Evolutionary conservation across 92 coral and sea anemone genomes (phyloP).

Genomic region (Palythoa heliodiscus): DNA sequence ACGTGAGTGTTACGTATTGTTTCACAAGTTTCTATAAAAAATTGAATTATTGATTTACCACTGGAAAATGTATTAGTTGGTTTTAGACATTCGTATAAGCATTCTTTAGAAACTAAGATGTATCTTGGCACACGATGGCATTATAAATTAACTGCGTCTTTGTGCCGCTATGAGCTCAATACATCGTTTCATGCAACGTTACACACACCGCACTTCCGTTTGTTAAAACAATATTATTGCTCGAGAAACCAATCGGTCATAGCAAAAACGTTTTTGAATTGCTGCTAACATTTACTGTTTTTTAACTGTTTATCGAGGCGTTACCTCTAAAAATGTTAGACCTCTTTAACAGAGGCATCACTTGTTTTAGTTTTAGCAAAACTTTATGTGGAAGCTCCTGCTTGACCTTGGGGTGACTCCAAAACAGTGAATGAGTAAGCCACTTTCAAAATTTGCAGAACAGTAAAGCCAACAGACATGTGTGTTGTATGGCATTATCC

Average conservation of each 20-base stretch:
- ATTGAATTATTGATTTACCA: too few species aligned
- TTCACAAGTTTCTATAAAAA: neutral
- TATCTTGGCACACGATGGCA: neutral
- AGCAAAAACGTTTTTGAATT: neutral
- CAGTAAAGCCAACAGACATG: too few species aligned
- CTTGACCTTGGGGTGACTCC: too few species aligned
- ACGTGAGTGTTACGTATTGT: neutral
- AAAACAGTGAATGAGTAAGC: too few species aligned
- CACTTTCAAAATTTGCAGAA: too few species aligned
- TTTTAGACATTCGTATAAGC: neutral
- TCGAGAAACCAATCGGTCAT: neutral
- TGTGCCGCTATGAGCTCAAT: neutral
- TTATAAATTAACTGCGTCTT: neutral
- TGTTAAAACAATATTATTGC: neutral
- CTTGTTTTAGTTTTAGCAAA: too few species aligned
- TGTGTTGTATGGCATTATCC: too few species aligned
- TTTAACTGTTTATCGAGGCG: neutral
- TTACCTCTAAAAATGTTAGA: neutral
- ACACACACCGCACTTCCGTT: neutral
- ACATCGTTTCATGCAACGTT: neutral
- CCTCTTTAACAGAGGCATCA: neutral
- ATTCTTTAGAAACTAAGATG: neutral
- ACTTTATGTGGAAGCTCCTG: too few species aligned
- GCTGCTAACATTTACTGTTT: neutral
- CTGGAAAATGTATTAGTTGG: neutral